phyloP scores from a whole-genome alignment of 1,140 invertebrate genomes.

The Euschistus heros region DNA sequence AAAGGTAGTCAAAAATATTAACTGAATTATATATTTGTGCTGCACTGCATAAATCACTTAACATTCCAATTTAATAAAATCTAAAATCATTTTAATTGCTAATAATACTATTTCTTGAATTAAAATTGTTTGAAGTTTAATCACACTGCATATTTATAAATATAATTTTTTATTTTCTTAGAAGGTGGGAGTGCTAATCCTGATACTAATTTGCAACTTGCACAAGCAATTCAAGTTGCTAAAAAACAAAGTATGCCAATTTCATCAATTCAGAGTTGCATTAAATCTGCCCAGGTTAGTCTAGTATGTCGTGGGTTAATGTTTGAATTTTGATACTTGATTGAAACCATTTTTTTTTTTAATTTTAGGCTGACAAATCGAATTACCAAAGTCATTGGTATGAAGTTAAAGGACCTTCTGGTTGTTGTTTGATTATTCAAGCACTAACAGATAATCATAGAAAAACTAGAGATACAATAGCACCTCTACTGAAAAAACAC shows the following conservation, averaged over 20 bases:
- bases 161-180: not conserved
- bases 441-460: slow-evolving; percentile 36
- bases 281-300: slow-evolving; percentile 40
- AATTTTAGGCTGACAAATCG: slow-evolving; percentile 33
- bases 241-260: slow-evolving; percentile 47
- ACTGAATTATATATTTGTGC: not conserved
- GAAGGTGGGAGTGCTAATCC: slow-evolving; percentile 37
- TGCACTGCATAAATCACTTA: too few relatives aligned
- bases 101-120: too few relatives aligned
- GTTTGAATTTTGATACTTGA: not conserved
- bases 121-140: too few relatives aligned
- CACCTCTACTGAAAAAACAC: slow-evolving; percentile 38
- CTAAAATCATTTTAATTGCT: too few relatives aligned
- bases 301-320: slow-evolving; percentile 25
- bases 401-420: slow-evolving; percentile 37
- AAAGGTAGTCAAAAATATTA: slow-evolving; percentile 34
- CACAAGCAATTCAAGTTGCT: slow-evolving; percentile 45
- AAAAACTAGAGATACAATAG: slow-evolving; percentile 34
- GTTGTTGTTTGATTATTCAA: slow-evolving; percentile 37
- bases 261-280: slow-evolving; percentile 43
- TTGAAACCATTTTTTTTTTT: slow-evolving; percentile 29
- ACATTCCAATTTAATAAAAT: too few relatives aligned
- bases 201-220: slow-evolving; percentile 42
- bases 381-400: slow-evolving; percentile 18
- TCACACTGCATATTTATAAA: too few relatives aligned